Evolutionary conservation across 2,888 invertebrate species (phyloP).

Genomic region (Camptogramma bilineatum): DNA sequence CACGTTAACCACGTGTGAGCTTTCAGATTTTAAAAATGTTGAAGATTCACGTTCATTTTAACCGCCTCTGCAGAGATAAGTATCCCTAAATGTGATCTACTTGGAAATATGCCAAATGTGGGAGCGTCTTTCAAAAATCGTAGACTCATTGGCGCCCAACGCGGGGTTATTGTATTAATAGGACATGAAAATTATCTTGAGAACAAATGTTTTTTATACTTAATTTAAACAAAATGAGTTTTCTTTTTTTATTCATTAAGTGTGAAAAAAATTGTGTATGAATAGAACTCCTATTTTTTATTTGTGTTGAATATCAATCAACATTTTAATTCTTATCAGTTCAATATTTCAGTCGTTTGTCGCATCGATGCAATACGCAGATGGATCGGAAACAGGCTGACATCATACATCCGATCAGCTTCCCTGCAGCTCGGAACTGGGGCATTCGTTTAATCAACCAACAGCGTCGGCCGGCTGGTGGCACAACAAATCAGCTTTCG

Average conservation of each 20-base stretch:
- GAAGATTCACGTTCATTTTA: constrained; percentile 34
- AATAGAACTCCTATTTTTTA: no score
- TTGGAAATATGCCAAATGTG: constrained; percentile 38
- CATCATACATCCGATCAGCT: constrained; percentile 46
- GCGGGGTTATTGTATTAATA: constrained; percentile 27
- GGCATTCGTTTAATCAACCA: constrained; percentile 48
- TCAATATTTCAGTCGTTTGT: constrained; percentile 17
- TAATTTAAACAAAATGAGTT: no score
- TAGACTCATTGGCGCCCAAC: constrained; percentile 48
- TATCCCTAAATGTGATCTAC: constrained; percentile 32
- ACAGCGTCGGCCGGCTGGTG: constrained; percentile 29
- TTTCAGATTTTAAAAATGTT: constrained; percentile 47
- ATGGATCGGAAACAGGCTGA: constrained; percentile 50
- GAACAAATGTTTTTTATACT: background rate
- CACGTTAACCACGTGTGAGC: constrained; percentile 56
- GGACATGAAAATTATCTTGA: constrained; percentile 6
- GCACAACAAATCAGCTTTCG: constrained; percentile 9
- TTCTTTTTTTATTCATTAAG: no score
- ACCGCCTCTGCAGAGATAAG: constrained; percentile 19
- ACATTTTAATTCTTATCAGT: constrained; percentile 9
- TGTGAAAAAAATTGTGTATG: no score
- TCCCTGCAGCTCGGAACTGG: constrained; percentile 46
- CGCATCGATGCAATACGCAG: constrained; percentile 36
- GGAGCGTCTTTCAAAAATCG: constrained; percentile 22
- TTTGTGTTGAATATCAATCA: background rate